Base-by-base conservation (phyloP, 2,888 invertebrate genomes). In the Thymelicus lineola region DNA sequence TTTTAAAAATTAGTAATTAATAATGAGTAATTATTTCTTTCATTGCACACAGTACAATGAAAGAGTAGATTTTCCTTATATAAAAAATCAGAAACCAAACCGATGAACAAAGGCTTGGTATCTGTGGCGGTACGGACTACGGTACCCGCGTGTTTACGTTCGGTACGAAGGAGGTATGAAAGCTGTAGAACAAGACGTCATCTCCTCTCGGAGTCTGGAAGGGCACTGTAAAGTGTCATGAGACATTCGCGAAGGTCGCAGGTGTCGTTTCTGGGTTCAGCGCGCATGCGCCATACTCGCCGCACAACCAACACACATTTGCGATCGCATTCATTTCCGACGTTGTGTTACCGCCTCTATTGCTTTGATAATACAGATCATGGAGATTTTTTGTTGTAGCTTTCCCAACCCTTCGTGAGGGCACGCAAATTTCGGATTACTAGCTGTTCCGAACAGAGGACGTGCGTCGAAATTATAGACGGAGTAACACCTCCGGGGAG, bases 241-340 rank as follows among this genome's bases (percentile, higher is more conserved):
- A 9, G 66, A 70, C 63, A 68, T 65, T 72, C 73, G 71, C 74
- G 80, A 80, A 82, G 82, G 81, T 77, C 80, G 80, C 81, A 80
- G 84, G 84, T 85, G 84, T 77, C 76, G 77, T 75, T 80, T 78
- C 82, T 76, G 82, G 78, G 86, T 87, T 86, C 88, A 87, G 73
- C 75, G 76, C 86, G 86, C 88, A 85, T 83, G 88, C 88, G 87
- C 78, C 58, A 59, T 76, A 46, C 65, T 42, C 46, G 60, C 76
- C 76, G 71, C 77, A 75, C 72, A 74, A 80, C 62, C 62, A 62
- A 57, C 17, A 35, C 17, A 58, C 79, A 78, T 76, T 77, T 75
- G 7, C 55, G 3, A 12, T 35, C 12, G 14, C n/a, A 46, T 55
- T 10, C 20, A 10, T 10, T 4, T 15, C 38, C 45, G 57, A n/a